Evolutionary conservation across 2,888 invertebrate genomes (phyloP).

Genomic region (Phortica magna): DNA sequence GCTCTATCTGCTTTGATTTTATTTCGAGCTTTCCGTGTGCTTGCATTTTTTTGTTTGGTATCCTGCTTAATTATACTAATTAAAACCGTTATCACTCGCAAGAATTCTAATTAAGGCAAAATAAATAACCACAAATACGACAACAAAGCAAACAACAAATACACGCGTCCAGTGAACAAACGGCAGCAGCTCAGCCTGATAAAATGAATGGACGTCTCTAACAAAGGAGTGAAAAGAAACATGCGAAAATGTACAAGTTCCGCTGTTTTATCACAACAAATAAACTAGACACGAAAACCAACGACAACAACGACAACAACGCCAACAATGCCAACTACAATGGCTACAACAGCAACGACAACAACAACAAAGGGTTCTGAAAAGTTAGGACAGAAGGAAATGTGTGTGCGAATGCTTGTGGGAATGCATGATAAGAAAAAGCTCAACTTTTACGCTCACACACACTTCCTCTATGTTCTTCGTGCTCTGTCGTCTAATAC

Average conservation of each 20-base stretch:
- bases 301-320: conserved; percentile 8
- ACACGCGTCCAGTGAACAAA: too few relatives aligned
- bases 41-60: not conserved
- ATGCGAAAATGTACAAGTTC: conserved; percentile 56
- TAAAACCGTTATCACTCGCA: conserved; percentile 32
- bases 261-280: conserved; percentile 48
- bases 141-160: conserved; percentile 19
- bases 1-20: too few relatives aligned
- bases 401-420: not conserved
- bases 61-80: conserved; percentile 47
- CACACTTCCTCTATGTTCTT: conserved; percentile 28
- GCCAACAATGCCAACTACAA: not conserved
- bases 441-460: conserved; percentile 10
- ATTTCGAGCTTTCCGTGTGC: too few relatives aligned
- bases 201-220: conserved; percentile 26
- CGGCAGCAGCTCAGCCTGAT: conserved; percentile 5
- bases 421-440: conserved; percentile 42
- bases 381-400: conserved; percentile 25
- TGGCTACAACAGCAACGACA: conserved; percentile 32
- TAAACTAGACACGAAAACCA: conserved; percentile 10
- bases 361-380: conserved; percentile 38
- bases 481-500: conserved; percentile 18
- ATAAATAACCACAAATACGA: conserved; percentile 38
- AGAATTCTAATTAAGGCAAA: conserved; percentile 18
- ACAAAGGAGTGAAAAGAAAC: conserved; percentile 42